These are phyloP conservation scores for Magallana nippona DNA, from an alignment of 2,888 invertebrate genomes.

Conservation along the genomic window DNA sequence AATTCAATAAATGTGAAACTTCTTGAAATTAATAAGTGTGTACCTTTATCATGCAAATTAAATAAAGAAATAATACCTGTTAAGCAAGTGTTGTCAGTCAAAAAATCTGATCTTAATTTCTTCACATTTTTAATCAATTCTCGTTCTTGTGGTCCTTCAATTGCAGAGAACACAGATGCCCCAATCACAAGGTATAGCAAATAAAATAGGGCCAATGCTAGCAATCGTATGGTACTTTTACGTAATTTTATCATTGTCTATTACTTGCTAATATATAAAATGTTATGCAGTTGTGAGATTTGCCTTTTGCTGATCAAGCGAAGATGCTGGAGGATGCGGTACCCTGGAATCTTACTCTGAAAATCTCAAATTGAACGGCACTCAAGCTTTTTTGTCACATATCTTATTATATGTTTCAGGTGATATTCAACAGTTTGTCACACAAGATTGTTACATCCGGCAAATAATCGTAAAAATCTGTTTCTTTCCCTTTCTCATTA, in stretches of 20 bases:
- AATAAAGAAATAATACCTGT: constrained; percentile 82
- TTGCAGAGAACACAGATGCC: constrained; percentile 89
- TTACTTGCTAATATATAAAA: not conserved
- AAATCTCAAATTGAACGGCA: not conserved
- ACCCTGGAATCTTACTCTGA: not conserved
- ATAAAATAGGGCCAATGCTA: constrained; percentile 81
- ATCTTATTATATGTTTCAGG: not conserved
- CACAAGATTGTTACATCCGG: not conserved
- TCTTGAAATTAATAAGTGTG: no score
- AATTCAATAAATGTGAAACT: no score
- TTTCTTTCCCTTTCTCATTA: constrained; percentile 16
- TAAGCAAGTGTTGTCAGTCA: constrained; percentile 83
- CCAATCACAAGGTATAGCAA: constrained; percentile 86
- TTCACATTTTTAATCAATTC: constrained; percentile 83
- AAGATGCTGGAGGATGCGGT: not conserved
- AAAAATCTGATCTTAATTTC: constrained; percentile 83
- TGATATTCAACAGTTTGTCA: no score
- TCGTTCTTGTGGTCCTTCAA: constrained; percentile 87
- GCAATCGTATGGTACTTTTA: constrained; percentile 72
- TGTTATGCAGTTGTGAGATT: not conserved
- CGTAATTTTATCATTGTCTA: constrained; percentile 53
- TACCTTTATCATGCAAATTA: no score
- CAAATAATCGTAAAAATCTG: not conserved
- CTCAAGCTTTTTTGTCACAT: not conserved
- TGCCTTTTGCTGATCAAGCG: not conserved